Evolutionary conservation across 2,797 vertebrate species (phyloP).

Genomic region (Philypnodon macrostomus): DNA sequence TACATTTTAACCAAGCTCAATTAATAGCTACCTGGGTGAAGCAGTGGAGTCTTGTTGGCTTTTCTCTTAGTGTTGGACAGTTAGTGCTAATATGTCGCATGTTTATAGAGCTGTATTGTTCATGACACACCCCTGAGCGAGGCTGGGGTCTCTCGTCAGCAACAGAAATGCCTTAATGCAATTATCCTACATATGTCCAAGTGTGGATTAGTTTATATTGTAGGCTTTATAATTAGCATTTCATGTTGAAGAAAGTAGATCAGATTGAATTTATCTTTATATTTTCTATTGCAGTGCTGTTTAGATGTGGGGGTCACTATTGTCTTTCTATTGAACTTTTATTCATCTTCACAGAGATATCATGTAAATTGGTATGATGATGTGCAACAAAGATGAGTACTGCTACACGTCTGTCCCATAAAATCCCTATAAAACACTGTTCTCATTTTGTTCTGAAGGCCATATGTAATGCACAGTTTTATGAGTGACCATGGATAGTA

Average conservation of each 20-base stretch:
- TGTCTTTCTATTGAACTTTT: slow-evolving; percentile 3
- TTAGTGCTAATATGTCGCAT: slow-evolving; percentile 18
- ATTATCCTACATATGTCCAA: slow-evolving; percentile 10
- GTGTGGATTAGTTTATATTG: too few relatives aligned
- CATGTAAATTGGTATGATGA: neutral
- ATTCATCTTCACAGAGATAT: neutral
- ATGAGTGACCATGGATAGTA: slow-evolving; percentile 14
- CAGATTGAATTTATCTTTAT: too few relatives aligned
- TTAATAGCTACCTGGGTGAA: slow-evolving; percentile 48
- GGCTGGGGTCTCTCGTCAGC: slow-evolving; percentile 2
- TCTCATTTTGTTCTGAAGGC: neutral
- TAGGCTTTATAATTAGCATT: too few relatives aligned
- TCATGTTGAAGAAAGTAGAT: too few relatives aligned
- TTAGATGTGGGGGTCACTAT: too few relatives aligned
- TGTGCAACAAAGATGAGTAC: slow-evolving; percentile 16
- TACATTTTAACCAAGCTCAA: neutral
- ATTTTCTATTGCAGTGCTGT: too few relatives aligned
- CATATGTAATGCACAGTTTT: slow-evolving; percentile 9
- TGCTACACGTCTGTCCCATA: slow-evolving; percentile 23
- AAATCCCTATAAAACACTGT: slow-evolving; percentile 21
- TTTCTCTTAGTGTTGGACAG: slow-evolving; percentile 1
- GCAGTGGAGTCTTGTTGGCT: neutral
- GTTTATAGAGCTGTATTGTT: slow-evolving; percentile 58
- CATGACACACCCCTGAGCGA: slow-evolving; percentile 44
- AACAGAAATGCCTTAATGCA: slow-evolving; percentile 21